Evolutionary conservation across 1,140 invertebrate genomes (phyloP).

Genomic region (Aphelenchoides fujianensis): DNA sequence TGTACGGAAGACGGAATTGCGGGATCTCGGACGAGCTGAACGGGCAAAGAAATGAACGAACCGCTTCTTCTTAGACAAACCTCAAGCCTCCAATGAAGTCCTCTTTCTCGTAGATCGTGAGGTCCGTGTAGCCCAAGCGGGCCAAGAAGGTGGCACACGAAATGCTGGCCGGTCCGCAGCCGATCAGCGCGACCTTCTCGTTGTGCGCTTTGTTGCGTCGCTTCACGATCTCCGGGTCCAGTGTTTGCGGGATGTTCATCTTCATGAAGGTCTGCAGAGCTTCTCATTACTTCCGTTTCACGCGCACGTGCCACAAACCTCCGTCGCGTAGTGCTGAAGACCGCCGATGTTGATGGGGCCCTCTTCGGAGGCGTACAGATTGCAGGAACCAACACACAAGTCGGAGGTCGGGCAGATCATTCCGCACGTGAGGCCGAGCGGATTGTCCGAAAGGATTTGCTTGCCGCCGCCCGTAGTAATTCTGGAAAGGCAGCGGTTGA

Average conservation of each 20-base stretch:
- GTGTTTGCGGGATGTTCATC: slow-evolving; percentile 83
- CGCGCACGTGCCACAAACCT: slow-evolving; percentile 69
- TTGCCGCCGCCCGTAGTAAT: slow-evolving; percentile 97
- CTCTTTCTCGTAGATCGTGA: slow-evolving; percentile 89
- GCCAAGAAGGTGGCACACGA: slow-evolving; percentile 93
- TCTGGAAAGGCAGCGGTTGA: slow-evolving; percentile 67
- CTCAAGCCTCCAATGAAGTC: slow-evolving; percentile 82
- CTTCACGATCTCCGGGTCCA: slow-evolving; percentile 69
- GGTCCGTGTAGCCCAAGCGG: slow-evolving; percentile 81
- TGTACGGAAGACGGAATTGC: slow-evolving; percentile 86
- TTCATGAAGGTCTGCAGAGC: slow-evolving; percentile 77
- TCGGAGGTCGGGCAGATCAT: slow-evolving; percentile 99
- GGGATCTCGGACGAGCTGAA: slow-evolving; percentile 89
- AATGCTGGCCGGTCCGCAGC: slow-evolving; percentile 91
- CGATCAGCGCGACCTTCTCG: slow-evolving; percentile 81
- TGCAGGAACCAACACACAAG: slow-evolving; percentile 94
- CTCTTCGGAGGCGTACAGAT: slow-evolving; percentile 87
- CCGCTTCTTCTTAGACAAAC: slow-evolving; percentile 62
- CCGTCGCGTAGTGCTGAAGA: slow-evolving; percentile 92
- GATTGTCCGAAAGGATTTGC: slow-evolving; percentile 93
- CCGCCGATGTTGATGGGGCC: slow-evolving; percentile 97
- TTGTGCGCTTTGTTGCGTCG: slow-evolving; percentile 67
- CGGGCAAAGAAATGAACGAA: slow-evolving; percentile 13
- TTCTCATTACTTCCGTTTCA: slow-evolving; percentile 16
- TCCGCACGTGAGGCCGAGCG: slow-evolving; percentile 86